Evolutionary conservation across 2,888 invertebrate genomes (phyloP).

Genomic region (Perdita meconis): DNA sequence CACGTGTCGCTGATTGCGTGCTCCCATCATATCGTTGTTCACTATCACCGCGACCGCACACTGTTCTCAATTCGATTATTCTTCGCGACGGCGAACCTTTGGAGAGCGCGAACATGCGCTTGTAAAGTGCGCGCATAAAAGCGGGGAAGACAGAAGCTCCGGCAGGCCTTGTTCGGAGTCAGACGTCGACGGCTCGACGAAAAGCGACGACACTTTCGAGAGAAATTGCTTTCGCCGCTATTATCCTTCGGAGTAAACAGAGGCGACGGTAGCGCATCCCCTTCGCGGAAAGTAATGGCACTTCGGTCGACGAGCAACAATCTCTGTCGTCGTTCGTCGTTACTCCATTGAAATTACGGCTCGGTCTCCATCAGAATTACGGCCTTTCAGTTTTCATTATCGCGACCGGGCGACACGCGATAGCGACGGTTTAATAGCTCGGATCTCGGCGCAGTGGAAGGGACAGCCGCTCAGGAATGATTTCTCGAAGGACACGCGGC

Average conservation of each 20-base stretch:
- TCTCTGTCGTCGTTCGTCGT: constrained; percentile 27
- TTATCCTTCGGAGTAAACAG: constrained; percentile 5
- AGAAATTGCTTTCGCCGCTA: not conserved
- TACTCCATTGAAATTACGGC: constrained; percentile 46
- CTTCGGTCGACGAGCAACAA: constrained; percentile 31
- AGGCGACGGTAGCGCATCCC: constrained; percentile 1
- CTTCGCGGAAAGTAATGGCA: constrained; percentile 12
- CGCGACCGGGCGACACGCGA: constrained; percentile 41
- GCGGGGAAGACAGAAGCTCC: not conserved
- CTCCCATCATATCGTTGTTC: not conserved
- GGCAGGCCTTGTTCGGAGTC: constrained; percentile 13
- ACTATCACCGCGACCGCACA: not conserved
- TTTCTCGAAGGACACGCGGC: constrained; percentile 27
- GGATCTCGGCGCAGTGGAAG: constrained; percentile 45
- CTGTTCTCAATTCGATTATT: not conserved
- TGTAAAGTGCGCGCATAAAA: not conserved
- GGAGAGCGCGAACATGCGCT: not conserved
- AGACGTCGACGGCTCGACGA: not conserved
- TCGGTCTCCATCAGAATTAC: constrained; percentile 35
- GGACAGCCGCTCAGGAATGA: constrained; percentile 7
- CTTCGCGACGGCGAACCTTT: not conserved
- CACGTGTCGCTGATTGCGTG: not conserved
- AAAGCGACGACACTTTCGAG: constrained; percentile 5
- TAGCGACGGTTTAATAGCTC: constrained; percentile 69
- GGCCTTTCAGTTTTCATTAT: constrained; percentile 60